Base-by-base conservation (phyloP, 2,113 vertebrate species). In the Ptyas mucosa region DNA sequence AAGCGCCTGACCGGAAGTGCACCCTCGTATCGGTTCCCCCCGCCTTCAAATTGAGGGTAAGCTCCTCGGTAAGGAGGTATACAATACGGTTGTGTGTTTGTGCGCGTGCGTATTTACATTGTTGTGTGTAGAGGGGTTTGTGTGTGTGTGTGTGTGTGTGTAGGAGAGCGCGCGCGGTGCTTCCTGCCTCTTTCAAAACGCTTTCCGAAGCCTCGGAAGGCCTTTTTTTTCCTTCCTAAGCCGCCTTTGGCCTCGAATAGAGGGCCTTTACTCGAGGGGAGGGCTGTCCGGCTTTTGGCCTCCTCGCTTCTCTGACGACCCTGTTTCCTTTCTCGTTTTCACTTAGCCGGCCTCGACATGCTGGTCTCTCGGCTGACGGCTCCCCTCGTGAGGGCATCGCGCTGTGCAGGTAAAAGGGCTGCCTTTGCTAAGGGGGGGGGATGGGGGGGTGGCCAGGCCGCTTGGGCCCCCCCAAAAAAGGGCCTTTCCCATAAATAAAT, bases 321-420 rank as follows among this genome's bases (percentile, higher is more conserved):
- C 34, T 81, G 29, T 14, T 34, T 43, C 4, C 0, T 64, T 90
- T 0, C 88, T 81, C 5, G 55, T 54, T 53, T 94, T 69, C 89
- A 61, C 1, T 7, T 7, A n/a, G 91, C 64, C 75, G 11, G 92
- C 87, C 24, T 49, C 21, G 94, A 58, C 1, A 98, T 98, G 98
- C 94, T 98, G 29, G 87, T 98, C 87, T n/a, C 91, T 8, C 96
- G 94, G 51, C 93, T 97, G 95, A 90, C 97, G 1, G 94, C 96
- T 18, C 96, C 23, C 3, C 90, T 98, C 1, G 51, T 93, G 86
- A 95, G 91, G 93, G 96, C 95, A 1, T 95, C 93, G 0, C 94
- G 95, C 46, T 46, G 94, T 87, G 92, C 97, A 97, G 98, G 98
- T 98, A 95, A 94, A 46, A 53, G 0, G 1, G 26, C 85, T 0